Percentiles rank a stretch among this genome's conserved stretches.
Evolutionary conservation across 2,113 vertebrate genomes (phyloP).

Genomic region (Octodon degus): DNA sequence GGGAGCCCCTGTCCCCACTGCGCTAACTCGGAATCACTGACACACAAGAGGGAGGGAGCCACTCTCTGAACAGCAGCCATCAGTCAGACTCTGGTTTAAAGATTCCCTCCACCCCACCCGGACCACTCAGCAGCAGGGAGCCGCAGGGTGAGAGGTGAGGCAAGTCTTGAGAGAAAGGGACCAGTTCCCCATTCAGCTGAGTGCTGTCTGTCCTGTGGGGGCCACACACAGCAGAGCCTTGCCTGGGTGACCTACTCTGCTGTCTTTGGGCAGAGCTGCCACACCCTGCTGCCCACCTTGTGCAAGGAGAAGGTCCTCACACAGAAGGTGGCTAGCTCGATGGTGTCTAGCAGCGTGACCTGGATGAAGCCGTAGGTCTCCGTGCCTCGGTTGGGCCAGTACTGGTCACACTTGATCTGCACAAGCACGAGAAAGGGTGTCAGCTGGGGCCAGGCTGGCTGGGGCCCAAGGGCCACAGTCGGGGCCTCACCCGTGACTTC

Average conservation of each 20-base stretch:
- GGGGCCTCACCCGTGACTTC: constrained; percentile 92
- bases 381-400: constrained; percentile 96
- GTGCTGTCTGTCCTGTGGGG: background rate
- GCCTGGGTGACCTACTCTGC: fast-evolving
- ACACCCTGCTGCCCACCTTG: constrained; percentile 87
- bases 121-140: background rate
- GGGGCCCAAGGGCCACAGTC: fast-evolving
- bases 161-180: background rate
- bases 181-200: fast-evolving
- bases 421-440: background rate
- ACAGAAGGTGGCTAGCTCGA: constrained; percentile 97
- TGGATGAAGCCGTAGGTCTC: constrained; percentile 99
- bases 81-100: background rate
- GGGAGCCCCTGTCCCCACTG: background rate
- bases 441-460: fast-evolving
- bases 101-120: background rate
- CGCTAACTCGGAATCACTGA: no score
- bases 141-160: background rate
- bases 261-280: background rate
- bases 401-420: constrained; percentile 99
- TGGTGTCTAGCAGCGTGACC: constrained; percentile 96
- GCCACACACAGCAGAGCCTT: background rate
- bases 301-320: constrained; percentile 97
- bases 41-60: fast-evolving
- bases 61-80: background rate